Evolutionary conservation across 2,113 vertebrate genomes (phyloP), one percentile per base, ranked within the genome.

Genomic region (Otocyon megalotis): DNA sequence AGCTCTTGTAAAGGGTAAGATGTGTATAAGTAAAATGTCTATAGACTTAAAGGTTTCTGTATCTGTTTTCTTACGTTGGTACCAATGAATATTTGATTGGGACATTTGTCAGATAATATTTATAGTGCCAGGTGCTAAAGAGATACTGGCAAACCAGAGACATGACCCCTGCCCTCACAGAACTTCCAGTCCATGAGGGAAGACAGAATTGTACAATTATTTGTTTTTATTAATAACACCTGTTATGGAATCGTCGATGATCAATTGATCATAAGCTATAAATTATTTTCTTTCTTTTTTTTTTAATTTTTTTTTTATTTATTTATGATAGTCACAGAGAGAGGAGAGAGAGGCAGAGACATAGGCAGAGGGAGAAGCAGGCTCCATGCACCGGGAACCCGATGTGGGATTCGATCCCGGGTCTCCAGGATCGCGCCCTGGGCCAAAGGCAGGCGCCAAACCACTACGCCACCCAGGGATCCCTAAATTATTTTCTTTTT

Each of bases 161-260:
- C 22, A 53, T 14, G 17, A 60, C 17, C 15, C 11, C 37, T 88
- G 32, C 32, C 81, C 43, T 85, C 53, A 2, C 80, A 43, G 43
- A 60, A 53, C 74, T 74, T 95, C 76, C 37, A 67, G 24, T 62
- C n/a, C 24, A 5, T 16, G 82, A 28, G 90, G 26, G 22, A 90
- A 96, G 58, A 81, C 30, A 43, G 37, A 26, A 17, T 28, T 24
- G 71, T n/a, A 19, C 22, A 50, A 37, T 85, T 69, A 63, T 94
- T 96, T 88, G n/a, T 30, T 56, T 79, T 93, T 74, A 58, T 84
- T 94, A 91, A 53, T 48, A 53, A 88, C 16, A 19, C 90, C 62
- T 20, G 2, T 82, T 69, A 54, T 71, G 48, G 26, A 90, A 77
- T 87, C 48, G 37, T 30, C 43, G n/a, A 0, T 84, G 56, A 81